Evolutionary conservation across 2,113 vertebrate species (phyloP).

Genomic region (Platysteira castanea): DNA sequence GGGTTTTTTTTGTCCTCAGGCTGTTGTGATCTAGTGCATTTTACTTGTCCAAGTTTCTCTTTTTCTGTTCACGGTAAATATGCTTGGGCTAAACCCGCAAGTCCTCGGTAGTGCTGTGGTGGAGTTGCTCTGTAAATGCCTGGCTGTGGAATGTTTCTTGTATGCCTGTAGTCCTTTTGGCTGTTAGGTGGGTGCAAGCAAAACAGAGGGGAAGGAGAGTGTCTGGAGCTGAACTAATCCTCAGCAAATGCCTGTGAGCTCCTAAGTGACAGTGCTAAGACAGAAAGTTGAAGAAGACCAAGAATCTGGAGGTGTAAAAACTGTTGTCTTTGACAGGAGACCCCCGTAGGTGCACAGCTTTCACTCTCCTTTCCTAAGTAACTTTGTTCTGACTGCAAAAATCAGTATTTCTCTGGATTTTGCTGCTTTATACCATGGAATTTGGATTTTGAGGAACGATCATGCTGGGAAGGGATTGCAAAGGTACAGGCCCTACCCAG

Average conservation of each 20-base stretch:
- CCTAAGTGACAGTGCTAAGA: background rate
- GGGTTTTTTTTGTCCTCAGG: background rate
- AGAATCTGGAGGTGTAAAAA: background rate
- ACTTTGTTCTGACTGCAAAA: background rate
- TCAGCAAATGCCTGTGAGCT: background rate
- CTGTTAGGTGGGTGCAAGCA: background rate
- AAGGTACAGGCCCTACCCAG: background rate
- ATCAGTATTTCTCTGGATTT: background rate
- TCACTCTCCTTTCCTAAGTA: background rate
- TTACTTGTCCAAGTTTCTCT: background rate
- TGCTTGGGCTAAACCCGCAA: background rate
- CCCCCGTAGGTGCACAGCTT: fast-evolving
- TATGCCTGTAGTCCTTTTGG: background rate
- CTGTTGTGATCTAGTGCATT: background rate
- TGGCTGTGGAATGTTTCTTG: background rate
- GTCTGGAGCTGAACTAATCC: background rate
- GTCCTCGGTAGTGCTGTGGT: background rate
- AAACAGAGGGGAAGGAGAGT: background rate
- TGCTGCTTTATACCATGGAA: background rate
- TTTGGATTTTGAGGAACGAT: background rate
- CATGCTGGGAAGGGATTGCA: background rate
- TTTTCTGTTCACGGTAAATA: background rate
- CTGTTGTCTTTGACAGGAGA: background rate
- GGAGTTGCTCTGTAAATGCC: background rate
- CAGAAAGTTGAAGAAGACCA: background rate